These are phyloP conservation scores for Yponomeuta malinellus DNA, from an alignment of 2,888 invertebrate species.

Conservation along the genomic window DNA sequence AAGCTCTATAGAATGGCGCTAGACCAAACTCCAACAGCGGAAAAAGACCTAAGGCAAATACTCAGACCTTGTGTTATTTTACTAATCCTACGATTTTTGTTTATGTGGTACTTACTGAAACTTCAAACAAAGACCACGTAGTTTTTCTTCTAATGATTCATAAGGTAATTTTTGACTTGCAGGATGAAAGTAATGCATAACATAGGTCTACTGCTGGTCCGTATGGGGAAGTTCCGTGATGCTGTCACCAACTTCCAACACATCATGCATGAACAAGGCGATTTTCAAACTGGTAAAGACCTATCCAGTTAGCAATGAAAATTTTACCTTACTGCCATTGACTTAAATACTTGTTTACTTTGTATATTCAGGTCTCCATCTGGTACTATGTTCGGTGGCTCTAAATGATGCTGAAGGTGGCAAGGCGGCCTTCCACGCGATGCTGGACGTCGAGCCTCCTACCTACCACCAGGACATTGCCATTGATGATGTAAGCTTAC, in stretches of 20 bases:
- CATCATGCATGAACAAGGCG: conserved; percentile 97
- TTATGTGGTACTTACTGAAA: too few relatives aligned
- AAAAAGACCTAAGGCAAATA: conserved; percentile 90
- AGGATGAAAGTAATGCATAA: conserved; percentile 98
- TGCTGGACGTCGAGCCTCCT: conserved; percentile 87
- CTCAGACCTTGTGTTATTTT: neutral
- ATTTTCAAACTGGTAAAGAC: conserved; percentile 82
- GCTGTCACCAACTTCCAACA: conserved; percentile 98
- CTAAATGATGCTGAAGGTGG: conserved; percentile 94
- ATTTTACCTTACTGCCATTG: too few relatives aligned
- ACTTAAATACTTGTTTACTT: too few relatives aligned
- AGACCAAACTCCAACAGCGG: conserved; percentile 95
- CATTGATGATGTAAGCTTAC: conserved; percentile 53
- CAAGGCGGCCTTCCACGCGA: conserved; percentile 91
- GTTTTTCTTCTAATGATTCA: too few relatives aligned
- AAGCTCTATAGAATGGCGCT: conserved; percentile 99
- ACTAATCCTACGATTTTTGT: too few relatives aligned
- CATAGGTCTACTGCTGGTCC: conserved; percentile 94
- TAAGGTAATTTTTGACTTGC: conserved; percentile 15
- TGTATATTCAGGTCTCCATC: conserved; percentile 82
- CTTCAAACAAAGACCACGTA: too few relatives aligned
- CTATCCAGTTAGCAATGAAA: too few relatives aligned
- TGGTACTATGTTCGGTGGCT: conserved; percentile 92
- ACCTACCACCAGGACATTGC: conserved; percentile 62
- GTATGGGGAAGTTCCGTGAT: conserved; percentile 97